Conservation (phyloP, 2,797 vertebrate genomes). For the Chrysolophus pictus region DNA sequence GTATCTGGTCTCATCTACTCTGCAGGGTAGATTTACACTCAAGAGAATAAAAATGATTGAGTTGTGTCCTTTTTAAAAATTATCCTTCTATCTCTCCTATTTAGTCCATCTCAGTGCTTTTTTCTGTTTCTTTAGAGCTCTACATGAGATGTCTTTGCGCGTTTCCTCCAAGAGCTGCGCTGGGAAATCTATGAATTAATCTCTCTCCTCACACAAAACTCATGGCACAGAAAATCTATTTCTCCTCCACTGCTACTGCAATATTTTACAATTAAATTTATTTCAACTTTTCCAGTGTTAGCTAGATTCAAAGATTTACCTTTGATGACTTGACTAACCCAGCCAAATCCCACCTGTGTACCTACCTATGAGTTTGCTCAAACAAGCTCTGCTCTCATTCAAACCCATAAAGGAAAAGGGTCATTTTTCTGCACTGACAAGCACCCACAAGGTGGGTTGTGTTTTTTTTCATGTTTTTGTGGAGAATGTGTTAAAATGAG, state of each 20-base stretch:
- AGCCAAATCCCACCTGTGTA: background rate
- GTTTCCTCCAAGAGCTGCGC: background rate
- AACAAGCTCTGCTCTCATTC: background rate
- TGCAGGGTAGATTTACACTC: background rate
- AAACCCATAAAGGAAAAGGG: background rate
- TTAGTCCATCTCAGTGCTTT: background rate
- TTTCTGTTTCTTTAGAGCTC: background rate
- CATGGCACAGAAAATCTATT: background rate
- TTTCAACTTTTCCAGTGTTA: background rate
- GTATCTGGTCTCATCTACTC: background rate
- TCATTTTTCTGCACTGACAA: background rate
- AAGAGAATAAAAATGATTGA: background rate
- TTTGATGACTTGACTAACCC: background rate
- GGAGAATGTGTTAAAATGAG: background rate
- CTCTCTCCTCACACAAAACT: background rate
- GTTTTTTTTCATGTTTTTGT: background rate
- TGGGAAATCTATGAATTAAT: background rate
- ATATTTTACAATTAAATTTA: background rate
- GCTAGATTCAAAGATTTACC: background rate
- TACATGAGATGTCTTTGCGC: background rate
- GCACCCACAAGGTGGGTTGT: background rate
- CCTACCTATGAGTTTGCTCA: fast-evolving
- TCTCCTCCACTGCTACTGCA: background rate
- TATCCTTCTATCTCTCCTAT: background rate
- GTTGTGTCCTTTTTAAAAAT: background rate